These are phyloP conservation scores for Bos indicus DNA, from an alignment of 2,113 vertebrate genomes.

Conservation along the genomic window DNA sequence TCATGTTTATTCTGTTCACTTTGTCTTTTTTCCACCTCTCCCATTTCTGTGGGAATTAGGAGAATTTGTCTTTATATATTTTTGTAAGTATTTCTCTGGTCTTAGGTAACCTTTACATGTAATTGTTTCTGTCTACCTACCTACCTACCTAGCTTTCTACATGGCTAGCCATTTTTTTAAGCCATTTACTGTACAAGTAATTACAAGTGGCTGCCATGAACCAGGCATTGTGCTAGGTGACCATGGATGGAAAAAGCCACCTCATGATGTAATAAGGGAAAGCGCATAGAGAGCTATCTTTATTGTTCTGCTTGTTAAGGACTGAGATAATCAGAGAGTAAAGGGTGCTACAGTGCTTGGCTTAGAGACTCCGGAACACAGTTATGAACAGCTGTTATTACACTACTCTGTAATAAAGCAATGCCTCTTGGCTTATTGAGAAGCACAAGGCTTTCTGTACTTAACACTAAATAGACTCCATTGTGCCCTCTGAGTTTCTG, in stretches of 20 bases:
- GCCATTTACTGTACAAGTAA: not conserved
- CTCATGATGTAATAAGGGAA: not conserved
- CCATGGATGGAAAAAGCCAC: not conserved
- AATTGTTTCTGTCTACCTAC: not conserved
- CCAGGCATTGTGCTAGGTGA: no score
- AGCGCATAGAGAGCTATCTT: not conserved
- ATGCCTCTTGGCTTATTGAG: not conserved
- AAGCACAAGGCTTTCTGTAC: not conserved
- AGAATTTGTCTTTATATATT: not conserved
- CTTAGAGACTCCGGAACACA: not conserved
- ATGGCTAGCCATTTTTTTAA: not conserved
- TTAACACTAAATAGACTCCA: not conserved
- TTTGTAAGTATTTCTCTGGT: not conserved
- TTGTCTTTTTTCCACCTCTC: not conserved
- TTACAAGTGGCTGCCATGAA: not conserved
- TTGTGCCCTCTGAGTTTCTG: not conserved
- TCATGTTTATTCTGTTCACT: not conserved
- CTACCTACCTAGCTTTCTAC: not conserved
- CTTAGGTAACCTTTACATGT: not conserved
- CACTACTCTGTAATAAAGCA: not conserved
- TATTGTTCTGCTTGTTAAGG: not conserved
- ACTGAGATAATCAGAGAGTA: not conserved
- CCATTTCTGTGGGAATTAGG: not conserved
- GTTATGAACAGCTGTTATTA: not conserved
- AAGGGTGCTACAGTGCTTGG: not conserved